A percentile compares a stretch with the other conserved stretches of the same genome.
Conservation (phyloP, 2,797 vertebrate genomes). For the Lepilemur ruficaudatus region DNA sequence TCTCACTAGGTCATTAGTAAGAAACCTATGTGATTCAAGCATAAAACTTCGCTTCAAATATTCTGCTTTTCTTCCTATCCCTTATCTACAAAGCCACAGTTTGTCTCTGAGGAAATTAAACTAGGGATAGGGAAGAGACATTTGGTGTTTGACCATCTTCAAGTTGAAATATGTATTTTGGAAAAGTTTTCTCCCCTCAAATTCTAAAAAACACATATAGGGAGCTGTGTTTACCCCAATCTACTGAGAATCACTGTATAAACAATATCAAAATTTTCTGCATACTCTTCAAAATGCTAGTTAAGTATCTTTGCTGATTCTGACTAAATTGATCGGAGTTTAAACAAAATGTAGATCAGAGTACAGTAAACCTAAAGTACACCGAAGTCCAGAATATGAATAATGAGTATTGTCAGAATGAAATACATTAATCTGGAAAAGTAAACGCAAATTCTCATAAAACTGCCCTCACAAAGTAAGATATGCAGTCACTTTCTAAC, state of each 20-base stretch:
- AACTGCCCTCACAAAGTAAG: background rate
- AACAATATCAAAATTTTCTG: background rate
- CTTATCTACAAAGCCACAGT: background rate
- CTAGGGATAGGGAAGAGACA: background rate
- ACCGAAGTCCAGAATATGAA: background rate
- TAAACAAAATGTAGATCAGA: background rate
- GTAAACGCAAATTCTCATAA: background rate
- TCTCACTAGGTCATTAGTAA: background rate
- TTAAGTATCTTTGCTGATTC: background rate
- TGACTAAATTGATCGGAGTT: background rate
- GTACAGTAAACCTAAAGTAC: background rate
- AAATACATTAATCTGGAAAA: background rate
- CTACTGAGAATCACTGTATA: background rate
- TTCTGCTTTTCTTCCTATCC: background rate
- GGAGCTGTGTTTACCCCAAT: background rate
- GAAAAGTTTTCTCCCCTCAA: background rate
- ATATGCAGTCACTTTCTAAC: background rate
- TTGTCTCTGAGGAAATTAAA: constrained; percentile 31
- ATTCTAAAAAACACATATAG: background rate
- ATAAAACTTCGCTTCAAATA: background rate
- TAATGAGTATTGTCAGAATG: background rate
- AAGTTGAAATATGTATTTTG: background rate
- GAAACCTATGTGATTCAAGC: constrained; percentile 2
- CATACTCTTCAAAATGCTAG: background rate
- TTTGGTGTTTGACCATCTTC: background rate